Percentiles rank a stretch among this genome's conserved stretches.
phyloP scores from a whole-genome alignment of 2,113 vertebrate species.

The Scomber japonicus region DNA sequence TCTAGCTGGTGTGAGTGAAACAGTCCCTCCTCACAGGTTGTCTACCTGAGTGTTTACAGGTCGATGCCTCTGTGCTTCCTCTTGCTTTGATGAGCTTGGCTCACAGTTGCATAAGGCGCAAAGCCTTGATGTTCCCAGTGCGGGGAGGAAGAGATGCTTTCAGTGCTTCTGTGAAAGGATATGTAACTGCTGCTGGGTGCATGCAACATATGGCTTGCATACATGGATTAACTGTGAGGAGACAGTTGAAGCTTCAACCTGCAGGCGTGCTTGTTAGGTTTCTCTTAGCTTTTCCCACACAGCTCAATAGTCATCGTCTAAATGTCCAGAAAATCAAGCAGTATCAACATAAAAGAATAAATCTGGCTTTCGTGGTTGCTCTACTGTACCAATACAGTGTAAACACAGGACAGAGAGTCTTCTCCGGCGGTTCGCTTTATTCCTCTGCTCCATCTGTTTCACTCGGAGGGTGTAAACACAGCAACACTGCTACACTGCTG shows the following conservation, averaged over 20 bases:
- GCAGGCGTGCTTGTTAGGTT: neutral
- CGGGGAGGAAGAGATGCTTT: constrained; percentile 14
- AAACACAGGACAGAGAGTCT: neutral
- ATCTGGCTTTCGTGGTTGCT: neutral
- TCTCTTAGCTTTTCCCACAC: neutral
- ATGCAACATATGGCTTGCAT: constrained; percentile 1
- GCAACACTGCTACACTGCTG: constrained; percentile 36
- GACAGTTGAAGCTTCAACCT: constrained; percentile 6
- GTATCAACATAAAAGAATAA: neutral
- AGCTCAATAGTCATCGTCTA: neutral
- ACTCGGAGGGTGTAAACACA: constrained; percentile 61
- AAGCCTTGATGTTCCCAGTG: constrained; percentile 33
- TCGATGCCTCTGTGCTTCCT: constrained; percentile 13
- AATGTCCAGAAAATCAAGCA: too few relatives aligned
- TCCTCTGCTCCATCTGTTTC: constrained; percentile 61
- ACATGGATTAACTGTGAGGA: constrained; percentile 5
- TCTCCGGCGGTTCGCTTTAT: constrained; percentile 28
- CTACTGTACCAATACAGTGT: neutral
- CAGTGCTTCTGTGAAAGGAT: constrained; percentile 24
- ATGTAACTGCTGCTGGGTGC: neutral
- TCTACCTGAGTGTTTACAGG: constrained; percentile 27
- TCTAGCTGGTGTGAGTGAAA: neutral
- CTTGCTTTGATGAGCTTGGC: constrained; percentile 17
- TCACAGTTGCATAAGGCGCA: constrained; percentile 15
- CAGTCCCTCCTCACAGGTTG: constrained; percentile 10